Evolutionary conservation across 2,888 invertebrate genomes (phyloP).

Genomic region (Noctua comes): DNA sequence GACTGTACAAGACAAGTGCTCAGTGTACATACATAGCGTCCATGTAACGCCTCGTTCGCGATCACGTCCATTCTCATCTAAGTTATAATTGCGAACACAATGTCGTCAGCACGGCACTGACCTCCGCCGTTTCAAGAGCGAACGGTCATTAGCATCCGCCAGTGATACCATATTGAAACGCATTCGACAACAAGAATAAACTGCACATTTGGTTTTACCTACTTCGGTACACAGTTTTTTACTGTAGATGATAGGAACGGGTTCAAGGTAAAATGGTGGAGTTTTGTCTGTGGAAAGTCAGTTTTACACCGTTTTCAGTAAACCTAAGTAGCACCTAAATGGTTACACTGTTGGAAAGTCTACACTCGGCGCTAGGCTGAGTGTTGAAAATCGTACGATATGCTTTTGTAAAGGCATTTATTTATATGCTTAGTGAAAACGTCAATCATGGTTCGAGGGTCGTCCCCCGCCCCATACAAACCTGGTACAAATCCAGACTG

Average conservation of each 20-base stretch:
- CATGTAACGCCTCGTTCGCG: conserved; percentile 26
- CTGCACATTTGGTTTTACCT: conserved; percentile 38
- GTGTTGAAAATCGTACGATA: background rate
- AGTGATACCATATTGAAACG: conserved; percentile 68
- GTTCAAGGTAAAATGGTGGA: conserved; percentile 44
- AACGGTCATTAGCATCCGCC: conserved; percentile 79
- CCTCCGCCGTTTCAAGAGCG: conserved; percentile 85
- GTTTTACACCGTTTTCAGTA: background rate
- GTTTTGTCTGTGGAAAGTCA: background rate
- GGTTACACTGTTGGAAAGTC: background rate
- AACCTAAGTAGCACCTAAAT: background rate
- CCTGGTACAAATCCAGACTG: background rate
- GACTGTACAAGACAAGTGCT: conserved; percentile 9
- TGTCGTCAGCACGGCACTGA: conserved; percentile 84
- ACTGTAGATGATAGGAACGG: conserved; percentile 33
- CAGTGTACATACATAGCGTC: conserved; percentile 15
- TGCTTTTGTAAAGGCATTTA: background rate
- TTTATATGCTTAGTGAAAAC: background rate
- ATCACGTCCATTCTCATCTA: conserved; percentile 69
- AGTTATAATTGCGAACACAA: conserved; percentile 83
- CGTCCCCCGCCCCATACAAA: too few species aligned
- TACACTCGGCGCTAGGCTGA: background rate
- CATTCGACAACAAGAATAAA: conserved; percentile 53
- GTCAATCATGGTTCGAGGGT: background rate
- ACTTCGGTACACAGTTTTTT: conserved; percentile 25